These are phyloP conservation scores for Neodiprion fabricii DNA, from an alignment of 1,140 invertebrate species.

Conservation along the genomic window DNA sequence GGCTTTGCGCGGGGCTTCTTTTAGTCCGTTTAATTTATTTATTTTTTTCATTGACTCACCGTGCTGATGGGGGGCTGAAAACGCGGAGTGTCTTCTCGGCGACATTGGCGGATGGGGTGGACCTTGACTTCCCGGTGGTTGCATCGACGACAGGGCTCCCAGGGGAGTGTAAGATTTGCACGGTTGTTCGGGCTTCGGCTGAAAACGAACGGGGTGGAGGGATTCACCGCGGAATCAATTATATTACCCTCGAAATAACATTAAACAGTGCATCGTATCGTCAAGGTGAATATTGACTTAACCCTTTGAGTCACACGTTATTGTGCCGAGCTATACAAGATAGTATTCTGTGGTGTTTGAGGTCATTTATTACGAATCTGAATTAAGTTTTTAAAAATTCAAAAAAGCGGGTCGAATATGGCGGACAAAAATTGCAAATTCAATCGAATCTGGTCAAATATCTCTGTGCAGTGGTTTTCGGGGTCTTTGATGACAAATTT, in stretches of 20 bases:
- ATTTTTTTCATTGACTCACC: slow-evolving; percentile 43
- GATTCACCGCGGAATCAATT: too few species aligned
- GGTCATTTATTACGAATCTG: too few species aligned
- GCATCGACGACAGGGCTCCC: slow-evolving; percentile 85
- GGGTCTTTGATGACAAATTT: too few species aligned
- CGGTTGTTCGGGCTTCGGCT: slow-evolving; percentile 57
- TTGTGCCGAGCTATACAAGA: too few species aligned
- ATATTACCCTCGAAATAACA: neutral
- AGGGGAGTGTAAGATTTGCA: slow-evolving; percentile 79
- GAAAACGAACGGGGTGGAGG: neutral
- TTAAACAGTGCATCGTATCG: too few species aligned
- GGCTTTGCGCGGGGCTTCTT: neutral
- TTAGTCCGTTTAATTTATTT: neutral
- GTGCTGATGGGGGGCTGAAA: slow-evolving; percentile 60
- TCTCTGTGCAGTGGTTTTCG: too few species aligned
- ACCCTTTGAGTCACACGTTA: too few species aligned
- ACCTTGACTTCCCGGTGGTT: slow-evolving; percentile 71
- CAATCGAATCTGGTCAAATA: too few species aligned
- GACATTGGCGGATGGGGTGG: slow-evolving; percentile 61
- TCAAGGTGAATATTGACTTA: neutral
- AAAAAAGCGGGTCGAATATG: neutral
- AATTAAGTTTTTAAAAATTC: slow-evolving; percentile 17
- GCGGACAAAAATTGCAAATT: too few species aligned
- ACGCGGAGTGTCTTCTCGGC: slow-evolving; percentile 58
- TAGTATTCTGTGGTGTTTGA: too few species aligned